phyloP scores from a whole-genome alignment of 2,113 vertebrate genomes.

The Tenrec ecaudatus region DNA sequence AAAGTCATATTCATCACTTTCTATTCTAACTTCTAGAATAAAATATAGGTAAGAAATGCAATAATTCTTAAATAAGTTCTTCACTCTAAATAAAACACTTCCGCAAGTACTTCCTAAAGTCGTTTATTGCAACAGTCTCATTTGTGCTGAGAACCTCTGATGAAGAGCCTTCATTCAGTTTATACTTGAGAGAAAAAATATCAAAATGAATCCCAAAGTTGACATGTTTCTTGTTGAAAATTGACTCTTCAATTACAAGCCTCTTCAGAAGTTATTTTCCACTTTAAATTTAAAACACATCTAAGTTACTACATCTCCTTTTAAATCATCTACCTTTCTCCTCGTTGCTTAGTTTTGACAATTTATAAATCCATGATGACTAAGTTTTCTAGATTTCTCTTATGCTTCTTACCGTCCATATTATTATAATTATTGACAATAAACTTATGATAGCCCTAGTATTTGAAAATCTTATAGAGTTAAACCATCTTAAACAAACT shows the following conservation, averaged over 20 bases:
- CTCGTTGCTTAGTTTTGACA: slow-evolving; percentile 8
- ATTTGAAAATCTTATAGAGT: neutral
- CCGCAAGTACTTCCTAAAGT: slow-evolving; percentile 62
- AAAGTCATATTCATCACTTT: slow-evolving; percentile 70
- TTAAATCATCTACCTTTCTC: slow-evolving; percentile 12
- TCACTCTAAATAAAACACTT: slow-evolving; percentile 74
- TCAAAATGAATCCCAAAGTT: slow-evolving; percentile 35
- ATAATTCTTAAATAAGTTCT: slow-evolving; percentile 83
- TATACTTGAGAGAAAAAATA: slow-evolving; percentile 2
- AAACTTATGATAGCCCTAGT: neutral
- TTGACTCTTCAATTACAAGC: neutral
- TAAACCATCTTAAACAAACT: slow-evolving; percentile 18
- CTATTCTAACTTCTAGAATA: slow-evolving; percentile 73
- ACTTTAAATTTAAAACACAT: slow-evolving; percentile 46
- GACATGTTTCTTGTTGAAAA: neutral
- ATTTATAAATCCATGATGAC: slow-evolving; percentile 26
- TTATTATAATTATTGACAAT: slow-evolving; percentile 19
- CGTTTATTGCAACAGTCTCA: neutral
- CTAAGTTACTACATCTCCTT: neutral
- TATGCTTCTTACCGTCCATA: slow-evolving; percentile 2
- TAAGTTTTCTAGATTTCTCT: slow-evolving; percentile 36
- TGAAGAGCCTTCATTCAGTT: neutral
- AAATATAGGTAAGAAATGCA: slow-evolving; percentile 79
- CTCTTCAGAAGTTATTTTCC: slow-evolving; percentile 5
- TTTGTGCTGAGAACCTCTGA: neutral